Percentiles rank a stretch among this genome's conserved stretches.
Conservation (phyloP, 64 coral and sea anemone genomes). For the Orbicella faveolata region DNA sequence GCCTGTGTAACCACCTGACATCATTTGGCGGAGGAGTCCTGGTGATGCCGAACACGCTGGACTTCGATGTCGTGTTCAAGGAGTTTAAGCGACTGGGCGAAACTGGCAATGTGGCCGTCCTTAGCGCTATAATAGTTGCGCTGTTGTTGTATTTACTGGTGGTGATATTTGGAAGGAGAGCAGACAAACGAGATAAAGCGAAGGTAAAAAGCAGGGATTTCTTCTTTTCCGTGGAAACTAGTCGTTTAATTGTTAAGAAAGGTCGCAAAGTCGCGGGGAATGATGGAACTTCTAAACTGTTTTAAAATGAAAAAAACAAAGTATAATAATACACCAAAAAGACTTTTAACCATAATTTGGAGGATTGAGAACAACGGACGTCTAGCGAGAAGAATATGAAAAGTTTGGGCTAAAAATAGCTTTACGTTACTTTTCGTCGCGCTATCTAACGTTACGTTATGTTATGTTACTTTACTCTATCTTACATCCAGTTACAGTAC, state of each 20-base stretch:
- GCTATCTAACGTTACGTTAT: not conserved
- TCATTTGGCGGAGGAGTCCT: constrained; percentile 83
- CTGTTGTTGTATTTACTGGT: constrained; percentile 63
- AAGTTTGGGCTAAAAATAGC: too few species aligned
- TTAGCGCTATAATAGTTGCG: constrained; percentile 51
- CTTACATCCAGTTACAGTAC: too few species aligned
- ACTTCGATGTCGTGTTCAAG: constrained; percentile 65
- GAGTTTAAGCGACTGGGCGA: constrained; percentile 63
- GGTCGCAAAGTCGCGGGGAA: too few species aligned
- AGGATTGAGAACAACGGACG: too few species aligned
- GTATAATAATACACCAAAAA: too few species aligned
- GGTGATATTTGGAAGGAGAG: constrained; percentile 68
- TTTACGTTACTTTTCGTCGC: too few species aligned
- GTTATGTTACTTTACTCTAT: not conserved
- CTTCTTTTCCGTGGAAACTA: not conserved
- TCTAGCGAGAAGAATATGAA: too few species aligned
- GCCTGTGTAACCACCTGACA: constrained; percentile 85
- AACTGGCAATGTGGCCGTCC: constrained; percentile 73
- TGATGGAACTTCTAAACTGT: too few species aligned
- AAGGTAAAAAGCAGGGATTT: constrained; percentile 38
- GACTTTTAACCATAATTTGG: too few species aligned
- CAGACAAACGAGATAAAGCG: constrained; percentile 55
- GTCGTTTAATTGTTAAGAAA: too few species aligned
- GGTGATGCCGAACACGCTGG: constrained; percentile 76
- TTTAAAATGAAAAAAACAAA: too few species aligned